These are phyloP conservation scores for Troides oblongomaculatus DNA, from an alignment of 2,888 invertebrate genomes.

Conservation along the genomic window DNA sequence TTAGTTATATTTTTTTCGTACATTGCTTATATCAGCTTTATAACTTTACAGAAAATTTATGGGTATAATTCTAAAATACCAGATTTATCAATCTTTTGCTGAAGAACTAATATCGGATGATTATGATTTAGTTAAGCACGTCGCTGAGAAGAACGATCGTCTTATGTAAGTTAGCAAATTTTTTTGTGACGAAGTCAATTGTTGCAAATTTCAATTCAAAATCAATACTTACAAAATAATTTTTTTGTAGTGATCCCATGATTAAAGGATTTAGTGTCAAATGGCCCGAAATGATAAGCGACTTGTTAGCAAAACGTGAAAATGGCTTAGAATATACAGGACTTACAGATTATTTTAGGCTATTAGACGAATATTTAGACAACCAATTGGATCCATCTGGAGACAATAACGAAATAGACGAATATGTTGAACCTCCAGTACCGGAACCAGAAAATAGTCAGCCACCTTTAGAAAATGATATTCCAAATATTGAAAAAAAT, in stretches of 20 bases:
- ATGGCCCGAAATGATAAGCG: constrained; percentile 75
- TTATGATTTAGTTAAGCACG: constrained; percentile 64
- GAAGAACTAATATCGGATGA: constrained; percentile 70
- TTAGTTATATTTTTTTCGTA: not conserved
- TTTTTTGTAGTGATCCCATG: constrained; percentile 62
- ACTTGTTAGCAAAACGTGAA: constrained; percentile 69
- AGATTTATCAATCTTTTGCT: constrained; percentile 75
- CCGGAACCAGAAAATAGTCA: constrained; percentile 42
- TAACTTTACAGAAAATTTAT: constrained; percentile 75
- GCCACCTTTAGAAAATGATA: constrained; percentile 42
- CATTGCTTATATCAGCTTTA: not conserved
- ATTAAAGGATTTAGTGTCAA: constrained; percentile 65
- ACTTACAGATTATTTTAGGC: constrained; percentile 77
- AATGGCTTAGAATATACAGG: constrained; percentile 73
- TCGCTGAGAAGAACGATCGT: constrained; percentile 61
- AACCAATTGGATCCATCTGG: constrained; percentile 63
- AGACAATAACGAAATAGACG: constrained; percentile 48
- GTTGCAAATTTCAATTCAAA: not conserved
- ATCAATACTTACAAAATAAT: not conserved
- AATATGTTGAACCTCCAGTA: constrained; percentile 58
- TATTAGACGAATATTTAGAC: constrained; percentile 77
- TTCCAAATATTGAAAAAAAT: constrained; percentile 33
- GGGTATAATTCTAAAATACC: constrained; percentile 79
- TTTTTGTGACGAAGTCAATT: not conserved
- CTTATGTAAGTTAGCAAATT: constrained; percentile 56